phyloP scores from a whole-genome alignment of 2,113 vertebrate species.

The Thalassoma bifasciatum region DNA sequence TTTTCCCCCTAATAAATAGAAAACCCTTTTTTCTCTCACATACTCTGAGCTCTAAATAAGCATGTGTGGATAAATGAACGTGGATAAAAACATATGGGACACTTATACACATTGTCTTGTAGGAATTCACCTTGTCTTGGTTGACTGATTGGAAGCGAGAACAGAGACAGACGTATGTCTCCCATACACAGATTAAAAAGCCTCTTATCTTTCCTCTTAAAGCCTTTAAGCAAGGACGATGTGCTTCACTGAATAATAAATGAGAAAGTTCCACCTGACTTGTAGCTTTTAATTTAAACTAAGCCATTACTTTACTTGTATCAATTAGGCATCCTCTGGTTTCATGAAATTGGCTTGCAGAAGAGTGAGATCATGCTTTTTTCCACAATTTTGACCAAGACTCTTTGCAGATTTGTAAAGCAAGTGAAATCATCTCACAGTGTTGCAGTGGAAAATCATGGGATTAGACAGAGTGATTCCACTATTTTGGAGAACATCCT shows the following conservation, averaged over 20 bases:
- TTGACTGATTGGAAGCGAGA: slow-evolving; percentile 36
- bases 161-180: slow-evolving; percentile 52
- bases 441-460: slow-evolving; percentile 60
- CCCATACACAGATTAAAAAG: slow-evolving; percentile 64
- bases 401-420: slow-evolving; percentile 52
- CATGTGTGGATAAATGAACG: slow-evolving; percentile 38
- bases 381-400: not conserved
- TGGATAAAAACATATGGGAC: slow-evolving; percentile 30
- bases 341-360: slow-evolving; percentile 22
- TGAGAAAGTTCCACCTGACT: slow-evolving; percentile 77
- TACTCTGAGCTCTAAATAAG: slow-evolving; percentile 26
- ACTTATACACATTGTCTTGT: not conserved
- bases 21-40: slow-evolving; percentile 37
- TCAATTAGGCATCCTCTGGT: slow-evolving; percentile 64
- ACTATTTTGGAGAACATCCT: slow-evolving; percentile 54
- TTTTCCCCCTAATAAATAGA: slow-evolving; percentile 60
- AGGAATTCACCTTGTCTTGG: slow-evolving; percentile 22
- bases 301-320: slow-evolving; percentile 63
- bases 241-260: slow-evolving; percentile 75
- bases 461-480: slow-evolving; percentile 50
- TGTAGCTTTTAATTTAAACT: slow-evolving; percentile 77
- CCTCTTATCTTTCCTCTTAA: slow-evolving; percentile 68
- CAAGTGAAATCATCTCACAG: slow-evolving; percentile 64
- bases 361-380: slow-evolving; percentile 30
- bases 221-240: slow-evolving; percentile 73